A percentile compares a stretch with the other conserved stretches of the same genome.
Evolutionary conservation across 2,797 vertebrate genomes (phyloP).

Genomic region (Tenualosa thibaudeaui): DNA sequence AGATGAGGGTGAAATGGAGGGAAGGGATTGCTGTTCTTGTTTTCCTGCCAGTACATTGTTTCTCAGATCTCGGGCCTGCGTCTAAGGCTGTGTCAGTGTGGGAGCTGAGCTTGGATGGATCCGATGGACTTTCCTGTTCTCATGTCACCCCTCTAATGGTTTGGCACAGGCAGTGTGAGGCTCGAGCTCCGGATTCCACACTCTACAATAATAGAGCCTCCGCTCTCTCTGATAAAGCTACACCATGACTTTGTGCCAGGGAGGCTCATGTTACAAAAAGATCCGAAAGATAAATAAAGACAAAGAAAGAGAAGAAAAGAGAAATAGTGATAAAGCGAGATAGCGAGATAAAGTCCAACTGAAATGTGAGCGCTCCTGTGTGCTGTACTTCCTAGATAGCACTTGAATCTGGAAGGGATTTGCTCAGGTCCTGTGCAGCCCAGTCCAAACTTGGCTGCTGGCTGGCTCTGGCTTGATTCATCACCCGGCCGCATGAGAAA

Average conservation of each 20-base stretch:
- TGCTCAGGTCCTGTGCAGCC: background rate
- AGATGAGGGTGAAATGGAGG: background rate
- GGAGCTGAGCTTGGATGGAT: constrained; percentile 30
- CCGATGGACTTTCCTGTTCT: constrained; percentile 41
- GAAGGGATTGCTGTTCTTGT: background rate
- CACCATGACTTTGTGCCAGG: background rate
- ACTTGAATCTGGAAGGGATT: background rate
- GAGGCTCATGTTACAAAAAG: background rate
- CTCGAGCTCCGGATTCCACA: background rate
- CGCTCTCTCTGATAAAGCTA: background rate
- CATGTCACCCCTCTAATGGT: constrained; percentile 27
- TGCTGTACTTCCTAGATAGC: background rate
- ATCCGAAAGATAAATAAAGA: background rate
- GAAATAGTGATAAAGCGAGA: background rate
- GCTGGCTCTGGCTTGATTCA: background rate
- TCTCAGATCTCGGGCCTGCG: constrained; percentile 1
- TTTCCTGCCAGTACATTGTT: constrained; percentile 34
- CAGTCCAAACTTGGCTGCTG: background rate
- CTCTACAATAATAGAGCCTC: background rate
- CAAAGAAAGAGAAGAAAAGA: background rate
- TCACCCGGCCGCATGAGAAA: background rate
- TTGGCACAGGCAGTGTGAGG: background rate
- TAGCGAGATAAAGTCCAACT: background rate
- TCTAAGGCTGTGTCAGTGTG: background rate
- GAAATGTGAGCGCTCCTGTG: background rate